These are phyloP conservation scores for Caenorhabditis latens DNA, from an alignment of 1,140 invertebrate genomes.

Conservation along the genomic window DNA sequence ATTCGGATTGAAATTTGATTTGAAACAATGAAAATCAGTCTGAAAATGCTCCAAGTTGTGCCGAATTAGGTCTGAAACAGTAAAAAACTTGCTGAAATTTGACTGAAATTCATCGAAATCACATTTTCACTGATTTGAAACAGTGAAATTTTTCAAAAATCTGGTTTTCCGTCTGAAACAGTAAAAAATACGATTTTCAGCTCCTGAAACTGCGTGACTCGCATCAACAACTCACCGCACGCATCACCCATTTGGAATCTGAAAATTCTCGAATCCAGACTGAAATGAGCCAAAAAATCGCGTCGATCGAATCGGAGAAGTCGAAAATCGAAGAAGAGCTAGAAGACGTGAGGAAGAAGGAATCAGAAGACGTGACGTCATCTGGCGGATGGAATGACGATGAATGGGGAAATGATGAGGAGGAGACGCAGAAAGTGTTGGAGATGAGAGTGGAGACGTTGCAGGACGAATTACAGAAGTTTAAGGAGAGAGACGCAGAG, in stretches of 20 bases:
- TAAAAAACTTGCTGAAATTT: no score
- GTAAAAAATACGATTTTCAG: not conserved
- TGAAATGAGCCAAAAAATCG: not conserved
- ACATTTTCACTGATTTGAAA: no score
- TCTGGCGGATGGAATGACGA: not conserved
- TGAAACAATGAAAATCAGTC: no score
- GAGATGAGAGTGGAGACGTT: slow-evolving; percentile 24
- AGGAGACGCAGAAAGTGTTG: slow-evolving; percentile 4
- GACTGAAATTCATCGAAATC: no score
- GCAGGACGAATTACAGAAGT: not conserved
- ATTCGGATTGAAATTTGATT: no score
- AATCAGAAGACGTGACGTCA: not conserved
- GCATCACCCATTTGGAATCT: not conserved
- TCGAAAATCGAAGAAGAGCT: not conserved
- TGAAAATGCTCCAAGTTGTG: no score
- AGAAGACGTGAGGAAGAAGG: not conserved
- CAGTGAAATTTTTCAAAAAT: no score
- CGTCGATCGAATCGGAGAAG: not conserved
- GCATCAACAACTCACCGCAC: not conserved
- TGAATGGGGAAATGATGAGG: not conserved
- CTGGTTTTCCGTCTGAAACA: no score
- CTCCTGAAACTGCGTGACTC: not conserved
- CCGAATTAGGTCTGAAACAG: no score
- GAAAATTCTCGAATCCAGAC: not conserved
- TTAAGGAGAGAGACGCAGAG: slow-evolving; percentile 7